Conservation (phyloP, 1,140 invertebrate species). For the Aphelinus atriplicis region DNA sequence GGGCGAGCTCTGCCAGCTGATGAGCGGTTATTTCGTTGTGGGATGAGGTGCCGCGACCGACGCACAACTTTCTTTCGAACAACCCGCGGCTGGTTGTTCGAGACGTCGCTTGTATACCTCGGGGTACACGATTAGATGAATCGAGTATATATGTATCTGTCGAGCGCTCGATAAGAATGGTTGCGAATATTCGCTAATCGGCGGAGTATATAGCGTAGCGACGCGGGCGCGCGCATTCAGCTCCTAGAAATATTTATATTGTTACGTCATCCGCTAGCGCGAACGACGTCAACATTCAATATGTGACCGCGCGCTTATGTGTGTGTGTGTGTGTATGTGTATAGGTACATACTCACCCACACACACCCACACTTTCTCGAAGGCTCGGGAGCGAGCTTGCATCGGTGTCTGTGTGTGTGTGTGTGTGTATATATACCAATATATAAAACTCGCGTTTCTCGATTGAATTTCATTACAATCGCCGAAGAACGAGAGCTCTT, state of each 20-base stretch:
- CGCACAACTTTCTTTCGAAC: no score
- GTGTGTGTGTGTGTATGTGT: no score
- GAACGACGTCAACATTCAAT: slow-evolving; percentile 43
- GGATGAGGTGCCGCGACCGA: slow-evolving; percentile 45
- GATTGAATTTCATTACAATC: slow-evolving; percentile 22
- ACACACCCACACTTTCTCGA: no score
- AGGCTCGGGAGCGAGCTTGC: no score
- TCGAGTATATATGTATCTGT: slow-evolving; percentile 62
- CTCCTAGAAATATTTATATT: slow-evolving; percentile 54
- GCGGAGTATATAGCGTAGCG: slow-evolving; percentile 37
- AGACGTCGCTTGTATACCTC: slow-evolving; percentile 42
- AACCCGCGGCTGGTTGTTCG: slow-evolving; percentile 54
- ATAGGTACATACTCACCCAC: no score
- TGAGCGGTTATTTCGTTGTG: slow-evolving; percentile 52
- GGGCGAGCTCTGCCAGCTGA: no score
- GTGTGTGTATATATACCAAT: neutral
- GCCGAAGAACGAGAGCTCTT: neutral
- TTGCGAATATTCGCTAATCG: slow-evolving; percentile 53
- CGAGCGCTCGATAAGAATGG: slow-evolving; percentile 62
- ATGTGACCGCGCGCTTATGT: slow-evolving; percentile 16
- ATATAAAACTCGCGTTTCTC: slow-evolving; percentile 28
- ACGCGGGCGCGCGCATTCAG: neutral
- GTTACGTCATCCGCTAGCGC: slow-evolving; percentile 53
- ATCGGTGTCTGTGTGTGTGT: no score
- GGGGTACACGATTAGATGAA: slow-evolving; percentile 50